Percentiles rank a stretch among this genome's conserved stretches.
Conservation (phyloP, 2,113 vertebrate genomes). For the Cyrtonyx montezumae region DNA sequence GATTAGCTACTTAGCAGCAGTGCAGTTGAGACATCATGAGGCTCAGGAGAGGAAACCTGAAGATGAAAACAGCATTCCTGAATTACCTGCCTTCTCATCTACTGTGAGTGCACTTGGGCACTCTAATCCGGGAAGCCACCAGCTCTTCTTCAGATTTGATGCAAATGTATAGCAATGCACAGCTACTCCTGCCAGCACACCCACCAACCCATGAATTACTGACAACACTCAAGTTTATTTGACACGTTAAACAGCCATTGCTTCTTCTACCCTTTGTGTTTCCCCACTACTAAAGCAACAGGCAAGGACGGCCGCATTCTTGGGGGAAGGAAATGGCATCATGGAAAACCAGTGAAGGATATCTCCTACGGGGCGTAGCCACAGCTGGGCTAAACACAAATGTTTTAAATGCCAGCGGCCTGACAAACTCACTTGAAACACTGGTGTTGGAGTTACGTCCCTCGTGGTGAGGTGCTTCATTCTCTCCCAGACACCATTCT, state of each 20-base stretch:
- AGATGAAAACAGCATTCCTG: not conserved
- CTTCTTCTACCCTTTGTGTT: not conserved
- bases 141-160: not conserved
- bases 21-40: not conserved
- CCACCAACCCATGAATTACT: not conserved
- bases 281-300: not conserved
- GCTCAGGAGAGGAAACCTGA: not conserved
- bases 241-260: not conserved
- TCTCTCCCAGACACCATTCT: not conserved
- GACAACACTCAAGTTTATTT: not conserved
- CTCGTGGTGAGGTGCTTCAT: accelerated
- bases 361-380: not conserved
- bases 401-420: not conserved
- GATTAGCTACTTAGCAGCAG: not conserved
- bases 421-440: not conserved
- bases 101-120: not conserved
- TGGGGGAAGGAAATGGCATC: not conserved
- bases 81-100: not conserved
- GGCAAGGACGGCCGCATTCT: not conserved
- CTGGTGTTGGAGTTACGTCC: accelerated
- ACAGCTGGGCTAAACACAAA: not conserved
- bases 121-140: not conserved
- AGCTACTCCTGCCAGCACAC: not conserved
- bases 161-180: not conserved
- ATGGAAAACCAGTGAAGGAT: not conserved